Percentiles rank a stretch among this genome's conserved stretches.
These are phyloP conservation scores for Crypturellus undulatus DNA, from an alignment of 2,113 vertebrate species.

Conservation along the genomic window DNA sequence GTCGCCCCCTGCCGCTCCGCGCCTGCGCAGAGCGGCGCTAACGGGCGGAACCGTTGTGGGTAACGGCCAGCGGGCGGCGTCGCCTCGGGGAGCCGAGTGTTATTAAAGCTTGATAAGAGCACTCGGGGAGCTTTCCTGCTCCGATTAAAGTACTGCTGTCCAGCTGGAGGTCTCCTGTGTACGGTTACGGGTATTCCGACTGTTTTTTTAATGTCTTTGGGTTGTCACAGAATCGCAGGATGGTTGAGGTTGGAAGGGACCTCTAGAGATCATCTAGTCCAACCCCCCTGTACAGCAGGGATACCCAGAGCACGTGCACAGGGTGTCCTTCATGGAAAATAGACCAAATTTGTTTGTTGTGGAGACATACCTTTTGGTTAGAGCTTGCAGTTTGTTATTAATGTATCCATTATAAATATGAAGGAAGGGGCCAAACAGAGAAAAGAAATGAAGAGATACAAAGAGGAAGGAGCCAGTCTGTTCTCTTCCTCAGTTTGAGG, in stretches of 20 bases:
- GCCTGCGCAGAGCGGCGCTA: too few species aligned
- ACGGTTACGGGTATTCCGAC: background rate
- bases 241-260: too few species aligned
- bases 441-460: background rate
- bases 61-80: too few species aligned
- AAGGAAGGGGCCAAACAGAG: background rate
- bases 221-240: too few species aligned
- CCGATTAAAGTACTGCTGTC: background rate
- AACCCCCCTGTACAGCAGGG: too few species aligned
- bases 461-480: background rate
- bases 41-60: background rate
- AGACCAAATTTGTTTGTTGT: too few species aligned
- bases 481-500: background rate
- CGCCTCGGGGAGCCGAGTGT: background rate
- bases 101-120: rapidly evolving
- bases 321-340: background rate
- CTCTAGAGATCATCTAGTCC: too few species aligned
- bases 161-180: background rate
- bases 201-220: too few species aligned
- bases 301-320: too few species aligned
- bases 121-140: rapidly evolving
- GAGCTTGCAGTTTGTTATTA: background rate
- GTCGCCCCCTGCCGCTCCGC: rapidly evolving
- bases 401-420: background rate
- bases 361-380: background rate